These are phyloP conservation scores for Caenorhabditis sp. DNA, from an alignment of 2,888 invertebrate species.

Conservation along the genomic window DNA sequence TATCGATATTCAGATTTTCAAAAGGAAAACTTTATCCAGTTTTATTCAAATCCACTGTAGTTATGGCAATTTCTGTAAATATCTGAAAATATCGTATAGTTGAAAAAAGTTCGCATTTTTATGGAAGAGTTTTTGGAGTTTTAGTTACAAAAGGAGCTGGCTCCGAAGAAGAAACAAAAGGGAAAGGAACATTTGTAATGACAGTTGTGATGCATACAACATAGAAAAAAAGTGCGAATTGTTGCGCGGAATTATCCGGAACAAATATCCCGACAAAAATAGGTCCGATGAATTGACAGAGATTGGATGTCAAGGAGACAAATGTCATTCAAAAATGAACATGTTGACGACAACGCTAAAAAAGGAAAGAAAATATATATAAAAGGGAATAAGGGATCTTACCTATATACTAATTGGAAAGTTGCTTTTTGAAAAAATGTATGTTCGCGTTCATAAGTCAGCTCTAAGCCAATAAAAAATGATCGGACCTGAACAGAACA, in stretches of 20 bases:
- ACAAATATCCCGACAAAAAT: constrained; percentile 22
- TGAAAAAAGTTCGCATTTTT: too few species aligned
- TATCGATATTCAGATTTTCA: too few species aligned
- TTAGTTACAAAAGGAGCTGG: neutral
- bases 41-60: too few species aligned
- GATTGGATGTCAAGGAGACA: constrained; percentile 15
- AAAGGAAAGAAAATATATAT: neutral
- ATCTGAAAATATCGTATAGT: too few species aligned
- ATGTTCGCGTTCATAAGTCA: too few species aligned
- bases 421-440: too few species aligned
- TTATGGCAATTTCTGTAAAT: too few species aligned
- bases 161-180: neutral
- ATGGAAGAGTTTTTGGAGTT: too few species aligned
- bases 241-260: constrained; percentile 27
- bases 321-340: constrained; percentile 33
- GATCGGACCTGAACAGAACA: too few species aligned
- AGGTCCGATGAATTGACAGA: constrained; percentile 20
- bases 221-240: neutral
- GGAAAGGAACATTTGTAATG: neutral
- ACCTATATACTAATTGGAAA: too few species aligned
- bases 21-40: too few species aligned
- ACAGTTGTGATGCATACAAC: neutral
- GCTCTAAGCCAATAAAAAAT: too few species aligned
- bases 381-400: neutral
- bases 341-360: constrained; percentile 19